These are phyloP conservation scores for Aptenodytes forsteri DNA, from an alignment of 2,113 vertebrate species.

Conservation along the genomic window DNA sequence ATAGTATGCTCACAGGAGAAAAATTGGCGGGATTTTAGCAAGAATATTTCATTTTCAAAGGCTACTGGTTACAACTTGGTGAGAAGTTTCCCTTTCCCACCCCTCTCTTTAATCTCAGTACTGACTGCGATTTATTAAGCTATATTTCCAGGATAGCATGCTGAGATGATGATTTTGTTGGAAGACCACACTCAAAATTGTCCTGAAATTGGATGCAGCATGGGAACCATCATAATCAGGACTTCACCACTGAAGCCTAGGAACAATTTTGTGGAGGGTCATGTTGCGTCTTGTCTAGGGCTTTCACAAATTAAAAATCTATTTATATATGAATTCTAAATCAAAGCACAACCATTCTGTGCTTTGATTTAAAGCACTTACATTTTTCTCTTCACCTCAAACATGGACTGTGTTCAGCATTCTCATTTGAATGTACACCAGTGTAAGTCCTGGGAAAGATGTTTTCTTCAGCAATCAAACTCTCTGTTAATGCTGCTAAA, in stretches of 20 bases:
- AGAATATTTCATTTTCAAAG: neutral
- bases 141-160: neutral
- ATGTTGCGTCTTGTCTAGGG: slow-evolving; percentile 13
- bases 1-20: neutral
- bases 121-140: slow-evolving; percentile 14
- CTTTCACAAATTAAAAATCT: slow-evolving; percentile 6
- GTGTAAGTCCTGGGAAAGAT: neutral
- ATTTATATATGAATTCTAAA: slow-evolving; percentile 5
- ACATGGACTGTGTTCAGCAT: neutral
- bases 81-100: neutral
- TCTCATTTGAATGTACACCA: neutral
- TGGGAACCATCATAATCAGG: neutral
- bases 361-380: slow-evolving; percentile 2
- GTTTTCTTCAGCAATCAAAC: neutral
- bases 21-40: neutral
- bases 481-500: neutral
- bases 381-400: neutral
- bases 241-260: neutral
- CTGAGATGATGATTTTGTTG: neutral
- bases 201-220: slow-evolving; percentile 23
- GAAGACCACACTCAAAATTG: slow-evolving; percentile 17
- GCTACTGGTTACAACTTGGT: neutral
- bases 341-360: neutral
- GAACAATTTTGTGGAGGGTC: neutral
- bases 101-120: neutral